A percentile compares a stretch with the other conserved stretches of the same genome.
phyloP scores from a whole-genome alignment of 2,113 vertebrate species.

The Holacanthus passer region DNA sequence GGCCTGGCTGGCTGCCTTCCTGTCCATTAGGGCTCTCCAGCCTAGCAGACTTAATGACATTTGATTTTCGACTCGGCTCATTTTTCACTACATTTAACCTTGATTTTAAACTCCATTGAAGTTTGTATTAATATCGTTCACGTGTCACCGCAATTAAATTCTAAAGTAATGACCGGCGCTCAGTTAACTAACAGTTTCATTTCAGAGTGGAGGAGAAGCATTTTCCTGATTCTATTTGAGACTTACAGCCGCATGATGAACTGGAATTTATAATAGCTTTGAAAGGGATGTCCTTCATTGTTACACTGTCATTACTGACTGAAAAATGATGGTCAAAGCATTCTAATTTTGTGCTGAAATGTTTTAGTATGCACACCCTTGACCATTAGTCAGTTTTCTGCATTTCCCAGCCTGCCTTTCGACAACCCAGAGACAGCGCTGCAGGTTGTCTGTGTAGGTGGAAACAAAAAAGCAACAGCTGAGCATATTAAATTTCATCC shows the following conservation, averaged over 20 bases:
- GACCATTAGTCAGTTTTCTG: background rate
- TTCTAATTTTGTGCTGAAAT: background rate
- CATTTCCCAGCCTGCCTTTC: background rate
- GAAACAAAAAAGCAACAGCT: conserved; percentile 20
- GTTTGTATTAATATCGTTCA: conserved; percentile 49
- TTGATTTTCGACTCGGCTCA: conserved; percentile 52
- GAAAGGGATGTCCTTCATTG: background rate
- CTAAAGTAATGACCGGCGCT: conserved; percentile 20
- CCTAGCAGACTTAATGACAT: conserved; percentile 45
- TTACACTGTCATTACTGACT: background rate
- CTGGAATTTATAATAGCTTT: background rate
- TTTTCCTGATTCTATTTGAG: background rate
- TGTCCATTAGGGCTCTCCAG: conserved; percentile 43
- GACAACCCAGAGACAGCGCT: background rate
- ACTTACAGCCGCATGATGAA: background rate
- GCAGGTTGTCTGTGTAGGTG: background rate
- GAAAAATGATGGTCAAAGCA: background rate
- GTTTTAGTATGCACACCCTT: background rate
- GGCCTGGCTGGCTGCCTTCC: conserved; percentile 22
- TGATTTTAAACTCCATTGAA: conserved; percentile 50
- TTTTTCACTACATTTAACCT: conserved; percentile 69
- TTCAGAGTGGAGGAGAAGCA: background rate
- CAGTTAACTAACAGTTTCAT: conserved; percentile 23
- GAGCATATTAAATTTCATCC: conserved; percentile 23
- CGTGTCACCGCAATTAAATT: conserved; percentile 38